Conservation (phyloP, 1,140 invertebrate genomes). For the Bombus soroeensis region DNA sequence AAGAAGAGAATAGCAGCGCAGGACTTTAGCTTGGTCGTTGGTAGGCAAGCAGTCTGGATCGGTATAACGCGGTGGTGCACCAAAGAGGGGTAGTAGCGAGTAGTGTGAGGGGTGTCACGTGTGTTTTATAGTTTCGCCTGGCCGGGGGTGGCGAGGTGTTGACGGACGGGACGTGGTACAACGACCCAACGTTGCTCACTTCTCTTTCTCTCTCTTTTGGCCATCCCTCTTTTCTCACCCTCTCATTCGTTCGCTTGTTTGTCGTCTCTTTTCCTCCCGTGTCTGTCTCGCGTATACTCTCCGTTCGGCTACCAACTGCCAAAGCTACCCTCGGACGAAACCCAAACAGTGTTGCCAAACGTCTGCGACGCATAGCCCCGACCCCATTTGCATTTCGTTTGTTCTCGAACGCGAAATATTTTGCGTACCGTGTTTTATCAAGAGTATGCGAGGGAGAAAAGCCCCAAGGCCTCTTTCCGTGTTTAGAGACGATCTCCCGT, state of each 20-base stretch:
- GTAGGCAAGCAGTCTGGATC: constrained; percentile 59
- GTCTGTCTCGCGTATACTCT: constrained; percentile 68
- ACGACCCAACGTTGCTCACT: constrained; percentile 75
- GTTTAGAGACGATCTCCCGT: constrained; percentile 24
- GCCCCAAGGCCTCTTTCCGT: constrained; percentile 34
- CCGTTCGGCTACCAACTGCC: constrained; percentile 72
- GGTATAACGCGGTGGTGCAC: constrained; percentile 67
- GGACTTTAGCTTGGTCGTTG: constrained; percentile 42
- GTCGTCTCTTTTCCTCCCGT: constrained; percentile 29
- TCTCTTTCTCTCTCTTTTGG: constrained; percentile 52
- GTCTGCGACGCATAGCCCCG: constrained; percentile 77
- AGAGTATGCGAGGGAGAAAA: background rate
- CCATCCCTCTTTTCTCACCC: constrained; percentile 53
- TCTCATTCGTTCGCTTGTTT: constrained; percentile 57
- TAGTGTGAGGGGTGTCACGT: constrained; percentile 76
- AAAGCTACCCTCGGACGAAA: constrained; percentile 74
- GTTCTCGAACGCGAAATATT: constrained; percentile 71
- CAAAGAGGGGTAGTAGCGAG: constrained; percentile 55
- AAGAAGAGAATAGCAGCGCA: constrained; percentile 33
- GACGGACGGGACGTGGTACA: constrained; percentile 79
- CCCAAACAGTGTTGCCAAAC: constrained; percentile 81
- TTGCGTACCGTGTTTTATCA: constrained; percentile 67
- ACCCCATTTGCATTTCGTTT: constrained; percentile 79
- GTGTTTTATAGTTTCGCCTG: constrained; percentile 80
- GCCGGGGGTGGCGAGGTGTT: constrained; percentile 77